A percentile compares a stretch with the other conserved stretches of the same genome.
These are phyloP conservation scores for Nerophis lumbriciformis DNA, from an alignment of 2,113 vertebrate genomes.

Conservation along the genomic window DNA sequence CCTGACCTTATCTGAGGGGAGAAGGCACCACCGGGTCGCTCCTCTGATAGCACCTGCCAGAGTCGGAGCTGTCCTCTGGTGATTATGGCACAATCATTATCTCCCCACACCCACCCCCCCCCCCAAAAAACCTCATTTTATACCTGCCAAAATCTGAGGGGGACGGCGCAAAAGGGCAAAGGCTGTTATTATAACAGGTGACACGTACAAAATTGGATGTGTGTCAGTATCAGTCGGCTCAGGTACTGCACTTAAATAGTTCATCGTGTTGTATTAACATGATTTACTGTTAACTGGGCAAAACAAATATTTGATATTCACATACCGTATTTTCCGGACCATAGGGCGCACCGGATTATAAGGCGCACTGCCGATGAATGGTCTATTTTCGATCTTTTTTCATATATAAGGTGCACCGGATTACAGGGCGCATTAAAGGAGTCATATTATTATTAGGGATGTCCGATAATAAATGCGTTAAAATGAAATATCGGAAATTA, in stretches of 20 bases:
- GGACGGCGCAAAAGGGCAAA: slow-evolving; percentile 44
- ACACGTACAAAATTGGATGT: slow-evolving; percentile 26
- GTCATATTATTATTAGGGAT: no score
- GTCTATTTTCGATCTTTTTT: no score
- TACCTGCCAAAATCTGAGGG: slow-evolving; percentile 67
- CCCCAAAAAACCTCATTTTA: slow-evolving; percentile 68
- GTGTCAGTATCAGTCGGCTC: not conserved
- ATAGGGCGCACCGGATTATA: no score
- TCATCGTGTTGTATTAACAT: not conserved
- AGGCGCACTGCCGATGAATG: no score
- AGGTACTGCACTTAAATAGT: not conserved
- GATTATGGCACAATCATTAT: slow-evolving; percentile 75
- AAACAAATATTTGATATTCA: no score
- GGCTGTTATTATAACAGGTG: slow-evolving; percentile 50
- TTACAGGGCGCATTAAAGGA: no score
- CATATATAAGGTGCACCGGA: no score
- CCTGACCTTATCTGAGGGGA: slow-evolving; percentile 77
- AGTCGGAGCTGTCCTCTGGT: slow-evolving; percentile 65
- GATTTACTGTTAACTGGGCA: no score
- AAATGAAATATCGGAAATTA: no score
- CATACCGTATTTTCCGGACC: no score
- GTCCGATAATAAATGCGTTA: no score
- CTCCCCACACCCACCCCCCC: slow-evolving; percentile 21
- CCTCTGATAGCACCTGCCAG: slow-evolving; percentile 70
- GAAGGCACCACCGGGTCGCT: slow-evolving; percentile 77